Conservation (phyloP, 2,113 vertebrate species). For the Irena cyanogastra region DNA sequence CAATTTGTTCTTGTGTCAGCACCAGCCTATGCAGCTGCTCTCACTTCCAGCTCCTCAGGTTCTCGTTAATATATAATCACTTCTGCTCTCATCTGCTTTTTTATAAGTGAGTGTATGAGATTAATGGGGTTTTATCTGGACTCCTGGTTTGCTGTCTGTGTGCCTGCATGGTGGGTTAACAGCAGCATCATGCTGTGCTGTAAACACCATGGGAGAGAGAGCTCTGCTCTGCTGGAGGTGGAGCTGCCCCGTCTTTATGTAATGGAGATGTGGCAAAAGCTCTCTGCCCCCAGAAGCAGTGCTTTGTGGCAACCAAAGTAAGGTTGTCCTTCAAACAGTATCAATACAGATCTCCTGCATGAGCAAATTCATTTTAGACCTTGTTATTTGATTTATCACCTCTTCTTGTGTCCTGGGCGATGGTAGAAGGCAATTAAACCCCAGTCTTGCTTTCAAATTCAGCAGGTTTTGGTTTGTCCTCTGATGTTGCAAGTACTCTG, state of each 20-base stretch:
- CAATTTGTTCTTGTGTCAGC: neutral
- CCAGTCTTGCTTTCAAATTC: neutral
- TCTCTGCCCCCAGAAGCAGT: neutral
- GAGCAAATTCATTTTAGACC: neutral
- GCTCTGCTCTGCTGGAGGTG: neutral
- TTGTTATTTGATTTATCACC: neutral
- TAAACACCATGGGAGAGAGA: neutral
- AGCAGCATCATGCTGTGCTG: accelerated
- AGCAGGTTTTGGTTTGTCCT: neutral
- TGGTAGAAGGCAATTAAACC: neutral
- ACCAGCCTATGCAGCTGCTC: neutral
- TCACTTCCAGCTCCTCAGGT: neutral
- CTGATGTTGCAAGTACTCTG: neutral
- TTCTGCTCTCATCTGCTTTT: accelerated
- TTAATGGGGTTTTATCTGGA: accelerated
- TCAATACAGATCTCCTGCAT: neutral
- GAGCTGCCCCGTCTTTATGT: neutral
- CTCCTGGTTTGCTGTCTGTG: neutral
- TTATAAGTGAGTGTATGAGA: accelerated
- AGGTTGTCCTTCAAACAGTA: neutral
- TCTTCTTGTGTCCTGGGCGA: neutral
- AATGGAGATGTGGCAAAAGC: neutral
- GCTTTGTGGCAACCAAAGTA: neutral
- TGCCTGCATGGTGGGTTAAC: accelerated
- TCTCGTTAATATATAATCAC: neutral